Percentiles rank a stretch among this genome's conserved stretches.
phyloP scores from a whole-genome alignment of 2,888 invertebrate species.

The Empis stercorea region DNA sequence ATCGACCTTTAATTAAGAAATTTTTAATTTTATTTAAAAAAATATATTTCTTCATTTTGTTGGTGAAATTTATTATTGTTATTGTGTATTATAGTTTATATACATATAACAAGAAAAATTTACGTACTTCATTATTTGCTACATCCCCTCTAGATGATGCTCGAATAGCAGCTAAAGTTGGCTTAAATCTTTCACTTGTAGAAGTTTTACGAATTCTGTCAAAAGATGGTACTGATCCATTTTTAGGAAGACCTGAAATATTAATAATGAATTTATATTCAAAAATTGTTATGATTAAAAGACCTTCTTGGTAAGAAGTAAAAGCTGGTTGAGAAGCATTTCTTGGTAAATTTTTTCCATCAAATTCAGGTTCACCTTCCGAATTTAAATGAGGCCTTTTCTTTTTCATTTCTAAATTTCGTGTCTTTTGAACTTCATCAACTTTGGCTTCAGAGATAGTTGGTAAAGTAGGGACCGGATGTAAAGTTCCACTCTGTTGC shows the following conservation, averaged over 20 bases:
- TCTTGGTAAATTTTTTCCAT: slow-evolving; percentile 49
- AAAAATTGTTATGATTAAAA: slow-evolving; percentile 11
- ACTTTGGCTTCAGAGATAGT: slow-evolving; percentile 77
- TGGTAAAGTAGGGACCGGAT: slow-evolving; percentile 73
- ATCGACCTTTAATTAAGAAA: too few species aligned
- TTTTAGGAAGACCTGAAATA: slow-evolving; percentile 51
- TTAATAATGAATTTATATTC: slow-evolving; percentile 13
- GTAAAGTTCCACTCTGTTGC: slow-evolving; percentile 58
- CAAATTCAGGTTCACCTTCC: slow-evolving; percentile 26
- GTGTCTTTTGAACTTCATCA: slow-evolving; percentile 38
- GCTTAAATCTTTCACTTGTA: slow-evolving; percentile 70
- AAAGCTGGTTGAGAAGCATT: slow-evolving; percentile 83
- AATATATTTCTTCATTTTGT: too few species aligned
- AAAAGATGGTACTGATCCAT: slow-evolving; percentile 83
- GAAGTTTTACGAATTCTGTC: slow-evolving; percentile 75
- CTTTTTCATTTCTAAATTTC: slow-evolving; percentile 17
- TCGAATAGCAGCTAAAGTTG: slow-evolving; percentile 68
- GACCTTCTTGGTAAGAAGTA: slow-evolving; percentile 50
- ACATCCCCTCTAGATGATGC: slow-evolving; percentile 64
- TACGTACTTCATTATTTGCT: slow-evolving; percentile 63
- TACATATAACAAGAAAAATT: too few species aligned
- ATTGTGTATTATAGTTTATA: too few species aligned
- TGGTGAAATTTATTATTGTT: too few species aligned
- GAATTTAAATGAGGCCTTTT: slow-evolving; percentile 28
- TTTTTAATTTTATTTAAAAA: too few species aligned